phyloP scores from a whole-genome alignment of 1,140 invertebrate species.

The Mamestra configurata region DNA sequence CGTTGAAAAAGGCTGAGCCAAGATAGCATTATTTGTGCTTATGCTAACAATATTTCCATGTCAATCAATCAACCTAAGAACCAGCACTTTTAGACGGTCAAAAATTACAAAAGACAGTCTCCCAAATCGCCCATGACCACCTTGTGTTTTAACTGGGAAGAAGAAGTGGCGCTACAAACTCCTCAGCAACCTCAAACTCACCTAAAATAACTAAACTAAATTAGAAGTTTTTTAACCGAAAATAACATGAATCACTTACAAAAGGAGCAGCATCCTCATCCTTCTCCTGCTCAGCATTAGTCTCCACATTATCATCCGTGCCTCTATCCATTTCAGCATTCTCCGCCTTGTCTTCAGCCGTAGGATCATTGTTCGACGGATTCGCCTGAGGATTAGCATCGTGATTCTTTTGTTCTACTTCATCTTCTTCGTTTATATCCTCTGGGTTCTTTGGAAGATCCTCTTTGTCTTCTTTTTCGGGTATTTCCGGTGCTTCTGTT shows the following conservation, averaged over 20 bases:
- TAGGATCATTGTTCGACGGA: constrained; percentile 89
- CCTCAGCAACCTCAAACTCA: no score
- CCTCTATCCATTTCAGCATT: constrained; percentile 83
- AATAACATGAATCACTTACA: constrained; percentile 72
- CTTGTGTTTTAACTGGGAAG: no score
- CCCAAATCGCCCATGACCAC: no score
- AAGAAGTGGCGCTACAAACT: no score
- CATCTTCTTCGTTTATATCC: constrained; percentile 87
- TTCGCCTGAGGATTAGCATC: constrained; percentile 89
- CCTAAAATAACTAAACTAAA: no score
- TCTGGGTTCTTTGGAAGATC: constrained; percentile 84
- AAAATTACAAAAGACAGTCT: no score
- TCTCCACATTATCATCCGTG: constrained; percentile 88
- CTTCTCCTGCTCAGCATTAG: constrained; percentile 88
- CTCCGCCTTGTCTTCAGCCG: constrained; percentile 84
- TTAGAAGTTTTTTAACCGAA: not conserved
- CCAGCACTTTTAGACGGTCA: no score
- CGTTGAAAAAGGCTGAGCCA: no score
- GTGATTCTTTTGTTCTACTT: constrained; percentile 92
- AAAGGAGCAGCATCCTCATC: constrained; percentile 89
- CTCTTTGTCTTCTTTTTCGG: constrained; percentile 73
- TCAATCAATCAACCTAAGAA: no score
- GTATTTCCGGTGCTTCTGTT: constrained; percentile 56
- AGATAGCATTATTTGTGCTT: no score
- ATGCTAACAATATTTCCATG: no score